phyloP scores from a whole-genome alignment of 2,888 invertebrate genomes.

The Sclerodermus sp. region DNA sequence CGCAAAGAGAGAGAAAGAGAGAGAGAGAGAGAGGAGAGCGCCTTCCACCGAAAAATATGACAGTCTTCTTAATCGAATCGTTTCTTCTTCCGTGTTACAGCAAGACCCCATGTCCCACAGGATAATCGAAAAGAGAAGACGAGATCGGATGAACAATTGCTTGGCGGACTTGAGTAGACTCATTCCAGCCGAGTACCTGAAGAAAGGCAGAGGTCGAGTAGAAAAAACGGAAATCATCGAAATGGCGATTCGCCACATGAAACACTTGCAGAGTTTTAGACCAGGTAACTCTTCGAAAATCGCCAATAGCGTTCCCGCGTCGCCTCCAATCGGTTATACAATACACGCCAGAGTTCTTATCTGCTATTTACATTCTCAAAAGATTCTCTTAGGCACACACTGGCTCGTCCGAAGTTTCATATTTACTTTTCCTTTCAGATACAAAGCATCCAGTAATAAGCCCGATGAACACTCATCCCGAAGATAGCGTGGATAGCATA shows the following conservation, averaged over 20 bases:
- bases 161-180: constrained; percentile 89
- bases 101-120: constrained; percentile 98
- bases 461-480: constrained; percentile 48
- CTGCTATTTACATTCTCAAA: no score
- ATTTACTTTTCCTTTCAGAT: constrained; percentile 29
- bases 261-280: constrained; percentile 76
- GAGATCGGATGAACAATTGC: constrained; percentile 98
- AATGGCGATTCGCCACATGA: constrained; percentile 95
- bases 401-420: not conserved
- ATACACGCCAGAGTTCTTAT: no score
- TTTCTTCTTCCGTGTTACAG: constrained; percentile 53
- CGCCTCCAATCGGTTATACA: no score
- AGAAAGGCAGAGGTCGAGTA: constrained; percentile 92
- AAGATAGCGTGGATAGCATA: constrained; percentile 53
- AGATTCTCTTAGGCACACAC: no score
- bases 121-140: constrained; percentile 91
- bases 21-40: no score
- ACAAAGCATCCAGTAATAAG: constrained; percentile 40
- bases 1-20: no score
- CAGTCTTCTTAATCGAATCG: no score
- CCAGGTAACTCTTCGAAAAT: constrained; percentile 39
- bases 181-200: constrained; percentile 89
- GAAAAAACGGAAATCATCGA: constrained; percentile 98
- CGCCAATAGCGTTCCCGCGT: no score
- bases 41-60: no score